phyloP scores from a whole-genome alignment of 2,797 vertebrate species.

The Pangasius djambal region DNA sequence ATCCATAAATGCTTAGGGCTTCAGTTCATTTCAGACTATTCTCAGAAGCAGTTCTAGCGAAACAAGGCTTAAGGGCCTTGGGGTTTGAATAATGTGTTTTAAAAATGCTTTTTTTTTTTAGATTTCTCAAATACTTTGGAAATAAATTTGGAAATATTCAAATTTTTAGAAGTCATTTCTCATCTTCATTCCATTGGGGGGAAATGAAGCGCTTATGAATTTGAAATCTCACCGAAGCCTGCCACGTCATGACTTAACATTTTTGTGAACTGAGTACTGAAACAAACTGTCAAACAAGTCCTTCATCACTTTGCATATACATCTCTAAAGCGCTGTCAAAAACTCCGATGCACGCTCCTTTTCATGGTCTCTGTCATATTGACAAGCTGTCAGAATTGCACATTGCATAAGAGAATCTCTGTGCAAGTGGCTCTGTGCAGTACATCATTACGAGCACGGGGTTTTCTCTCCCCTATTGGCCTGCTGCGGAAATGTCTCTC shows the following conservation, averaged over 20 bases:
- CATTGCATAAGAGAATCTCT: conserved; percentile 45
- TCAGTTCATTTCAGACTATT: not conserved
- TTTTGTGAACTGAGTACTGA: conserved; percentile 35
- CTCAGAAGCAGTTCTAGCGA: not conserved
- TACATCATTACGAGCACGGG: conserved; percentile 69
- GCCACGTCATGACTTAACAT: conserved; percentile 21
- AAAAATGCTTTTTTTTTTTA: not conserved
- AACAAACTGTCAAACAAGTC: conserved; percentile 41
- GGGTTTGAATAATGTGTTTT: not conserved
- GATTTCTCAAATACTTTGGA: not conserved
- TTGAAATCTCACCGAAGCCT: not conserved
- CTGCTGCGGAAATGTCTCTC: conserved; percentile 39
- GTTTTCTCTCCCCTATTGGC: conserved; percentile 52
- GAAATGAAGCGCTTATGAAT: not conserved
- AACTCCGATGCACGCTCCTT: conserved; percentile 53
- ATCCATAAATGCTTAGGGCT: not conserved
- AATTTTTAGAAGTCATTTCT: not conserved
- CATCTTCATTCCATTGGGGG: not conserved
- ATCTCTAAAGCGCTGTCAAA: conserved; percentile 59
- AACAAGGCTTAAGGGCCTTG: not conserved
- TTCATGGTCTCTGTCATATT: conserved; percentile 62
- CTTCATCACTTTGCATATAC: conserved; percentile 60
- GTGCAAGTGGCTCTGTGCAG: conserved; percentile 43
- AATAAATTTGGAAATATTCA: not conserved
- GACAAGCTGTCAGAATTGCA: conserved; percentile 70